Evolutionary conservation across 1,140 invertebrate genomes (phyloP), one percentile per base, ranked within the genome.

Genomic region (Contarinia nasturtii): DNA sequence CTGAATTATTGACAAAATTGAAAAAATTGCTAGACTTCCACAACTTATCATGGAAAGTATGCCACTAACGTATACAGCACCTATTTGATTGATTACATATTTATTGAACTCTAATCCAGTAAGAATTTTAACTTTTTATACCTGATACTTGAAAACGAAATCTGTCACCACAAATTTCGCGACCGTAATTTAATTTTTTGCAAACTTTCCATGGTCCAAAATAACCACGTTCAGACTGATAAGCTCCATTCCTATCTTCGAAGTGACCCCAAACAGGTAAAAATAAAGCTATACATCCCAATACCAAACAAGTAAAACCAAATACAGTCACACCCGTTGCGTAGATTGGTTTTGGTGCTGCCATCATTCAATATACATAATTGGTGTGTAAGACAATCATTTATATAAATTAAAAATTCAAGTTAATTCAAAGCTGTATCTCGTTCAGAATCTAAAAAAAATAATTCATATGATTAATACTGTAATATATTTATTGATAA

Each of bases 201-300:
- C 84, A 88, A 44, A 81, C 76, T 52, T 76, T 77, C 79, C 83
- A 89, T 57, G 82, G 83, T 51, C 84, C 82, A 60, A 87, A 89
- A 65, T 87, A 86, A 42, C 85, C 84, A 50, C 70, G 71, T 60
- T 87, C 84, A 33, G 52, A 55, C 48, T 60, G 60, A 51, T 58
- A 64, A 50, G 10, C 21, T 17, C 61, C 61, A 51, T 55, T 56
- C 59, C 48, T 68, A 60, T 76, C 82, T 54, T 74, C 73, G 65
- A 79, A 86, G 59, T 84, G 77, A 47, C 82, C 83, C 82, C 83
- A 86, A 54, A 78, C 74, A 37, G 82, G 83, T 54, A 81, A 66
- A 50, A 76, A 77, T 44, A 82, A 75, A 36, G 80, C 81, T 18
- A 81, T 76, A 41, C 81, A 77, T 33, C 78, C 79, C 52, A 85